phyloP scores from a whole-genome alignment of 2,797 vertebrate species.

The Brachyalestes nurse region DNA sequence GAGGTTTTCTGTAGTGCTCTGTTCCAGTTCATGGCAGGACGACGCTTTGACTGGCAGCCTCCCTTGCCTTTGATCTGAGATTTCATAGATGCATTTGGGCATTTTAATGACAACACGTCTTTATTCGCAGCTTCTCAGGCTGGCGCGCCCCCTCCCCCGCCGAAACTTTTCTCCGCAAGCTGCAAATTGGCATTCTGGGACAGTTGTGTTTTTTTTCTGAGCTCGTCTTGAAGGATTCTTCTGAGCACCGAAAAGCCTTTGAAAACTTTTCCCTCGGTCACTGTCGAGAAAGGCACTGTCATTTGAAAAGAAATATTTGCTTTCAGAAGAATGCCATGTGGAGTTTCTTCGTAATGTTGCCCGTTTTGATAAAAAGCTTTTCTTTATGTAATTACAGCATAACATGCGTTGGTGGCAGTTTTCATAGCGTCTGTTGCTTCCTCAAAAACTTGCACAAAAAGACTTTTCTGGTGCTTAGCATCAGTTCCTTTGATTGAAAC shows the following conservation, averaged over 20 bases:
- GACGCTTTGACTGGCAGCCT: slow-evolving; percentile 54
- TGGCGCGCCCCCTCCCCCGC: slow-evolving; percentile 25
- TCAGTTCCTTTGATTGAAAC: not conserved
- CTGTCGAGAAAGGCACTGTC: slow-evolving; percentile 40
- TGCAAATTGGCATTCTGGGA: slow-evolving; percentile 60
- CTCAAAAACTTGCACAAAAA: not conserved
- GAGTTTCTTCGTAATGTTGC: slow-evolving; percentile 21
- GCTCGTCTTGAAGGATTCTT: slow-evolving; percentile 46
- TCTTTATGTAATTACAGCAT: slow-evolving; percentile 21
- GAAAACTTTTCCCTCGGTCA: slow-evolving; percentile 53
- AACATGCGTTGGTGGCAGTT: not conserved
- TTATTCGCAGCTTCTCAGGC: slow-evolving; percentile 59
- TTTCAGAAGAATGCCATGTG: slow-evolving; percentile 30
- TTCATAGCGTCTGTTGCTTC: slow-evolving; percentile 13
- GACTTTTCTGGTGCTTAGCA: not conserved
- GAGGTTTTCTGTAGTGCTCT: slow-evolving; percentile 49
- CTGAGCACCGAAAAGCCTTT: slow-evolving; percentile 49
- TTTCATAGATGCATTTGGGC: slow-evolving; percentile 72
- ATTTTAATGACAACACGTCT: slow-evolving; percentile 77
- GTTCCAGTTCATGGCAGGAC: slow-evolving; percentile 52
- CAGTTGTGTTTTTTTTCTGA: slow-evolving; percentile 30
- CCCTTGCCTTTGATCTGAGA: slow-evolving; percentile 67
- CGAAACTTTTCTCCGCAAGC: slow-evolving; percentile 44
- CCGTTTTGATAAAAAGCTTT: slow-evolving; percentile 33
- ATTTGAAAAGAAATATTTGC: slow-evolving; percentile 30